phyloP scores from a whole-genome alignment of 2,888 invertebrate species.

The Cataglyphis livida region DNA sequence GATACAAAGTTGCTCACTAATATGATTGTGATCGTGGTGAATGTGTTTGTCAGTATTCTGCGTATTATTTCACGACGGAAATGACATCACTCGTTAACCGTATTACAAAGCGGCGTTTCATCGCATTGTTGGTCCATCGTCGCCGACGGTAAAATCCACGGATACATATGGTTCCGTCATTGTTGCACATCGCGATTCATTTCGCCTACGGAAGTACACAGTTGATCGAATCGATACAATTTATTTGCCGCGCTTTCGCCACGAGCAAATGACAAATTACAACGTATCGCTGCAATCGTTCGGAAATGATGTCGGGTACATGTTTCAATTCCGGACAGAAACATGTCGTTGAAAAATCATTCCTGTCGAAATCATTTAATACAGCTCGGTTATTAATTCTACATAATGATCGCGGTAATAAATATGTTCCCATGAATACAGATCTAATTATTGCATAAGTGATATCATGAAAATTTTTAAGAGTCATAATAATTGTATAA shows the following conservation, averaged over 20 bases:
- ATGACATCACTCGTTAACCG: constrained; percentile 52
- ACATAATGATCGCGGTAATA: background rate
- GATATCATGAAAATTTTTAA: background rate
- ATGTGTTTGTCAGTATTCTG: constrained; percentile 33
- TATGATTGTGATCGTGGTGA: constrained; percentile 7
- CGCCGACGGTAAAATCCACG: constrained; percentile 31
- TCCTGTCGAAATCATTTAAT: constrained; percentile 10
- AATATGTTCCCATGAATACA: background rate
- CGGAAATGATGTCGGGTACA: constrained; percentile 15
- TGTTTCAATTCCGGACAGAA: constrained; percentile 13
- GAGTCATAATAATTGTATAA: background rate
- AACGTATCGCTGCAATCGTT: constrained; percentile 28
- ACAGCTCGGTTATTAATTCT: background rate
- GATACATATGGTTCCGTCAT: constrained; percentile 47
- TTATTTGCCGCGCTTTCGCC: constrained; percentile 45
- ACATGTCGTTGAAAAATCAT: constrained; percentile 24
- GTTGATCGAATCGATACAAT: constrained; percentile 55
- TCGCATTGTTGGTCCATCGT: constrained; percentile 45
- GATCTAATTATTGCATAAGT: background rate
- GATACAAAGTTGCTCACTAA: constrained; percentile 37
- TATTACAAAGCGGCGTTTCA: constrained; percentile 46
- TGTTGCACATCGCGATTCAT: constrained; percentile 47
- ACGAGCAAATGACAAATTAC: constrained; percentile 47
- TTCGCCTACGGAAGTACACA: constrained; percentile 43
- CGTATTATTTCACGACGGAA: constrained; percentile 32